These are phyloP conservation scores for Arbacia lixula DNA, from an alignment of 53 echinoderm and acorn worm genomes.

Conservation along the genomic window DNA sequence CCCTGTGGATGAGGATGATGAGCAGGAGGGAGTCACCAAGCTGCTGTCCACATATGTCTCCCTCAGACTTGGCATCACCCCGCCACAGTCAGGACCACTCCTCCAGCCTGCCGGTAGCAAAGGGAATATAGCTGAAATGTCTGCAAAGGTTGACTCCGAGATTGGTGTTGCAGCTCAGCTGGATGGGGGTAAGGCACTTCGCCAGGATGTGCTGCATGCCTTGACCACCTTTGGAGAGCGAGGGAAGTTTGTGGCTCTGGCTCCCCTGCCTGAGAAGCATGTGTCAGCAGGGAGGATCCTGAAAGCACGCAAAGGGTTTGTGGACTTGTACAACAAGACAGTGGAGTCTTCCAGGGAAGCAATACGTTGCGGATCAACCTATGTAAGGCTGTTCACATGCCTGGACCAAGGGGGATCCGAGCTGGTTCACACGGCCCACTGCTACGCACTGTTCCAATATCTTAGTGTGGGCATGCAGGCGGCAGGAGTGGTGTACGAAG, in stretches of 20 bases:
- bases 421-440: constrained; percentile 68
- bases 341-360: constrained; percentile 24
- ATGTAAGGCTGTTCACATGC: constrained; percentile 1
- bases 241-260: constrained; percentile 57
- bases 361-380: constrained; percentile 17
- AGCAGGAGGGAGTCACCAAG: constrained; percentile 46
- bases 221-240: constrained; percentile 77
- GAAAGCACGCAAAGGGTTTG: constrained; percentile 78
- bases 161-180: not conserved
- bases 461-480: constrained; percentile 88
- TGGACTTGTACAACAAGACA: constrained; percentile 46
- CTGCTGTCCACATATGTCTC: constrained; percentile 60
- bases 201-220: constrained; percentile 65
- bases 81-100: not conserved
- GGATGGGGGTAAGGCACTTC: not conserved
- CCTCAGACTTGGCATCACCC: constrained; percentile 51
- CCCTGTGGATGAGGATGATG: constrained; percentile 32
- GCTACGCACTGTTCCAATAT: constrained; percentile 94
- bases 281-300: constrained; percentile 76
- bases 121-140: no score
- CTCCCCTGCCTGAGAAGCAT: constrained; percentile 45
- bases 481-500: constrained; percentile 80
- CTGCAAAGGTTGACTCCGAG: no score
- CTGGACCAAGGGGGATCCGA: constrained; percentile 65
- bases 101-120: no score